A percentile compares a stretch with the other conserved stretches of the same genome.
These are phyloP conservation scores for Clarias laeviceps DNA, from an alignment of 2,797 vertebrate genomes.

Conservation along the genomic window DNA sequence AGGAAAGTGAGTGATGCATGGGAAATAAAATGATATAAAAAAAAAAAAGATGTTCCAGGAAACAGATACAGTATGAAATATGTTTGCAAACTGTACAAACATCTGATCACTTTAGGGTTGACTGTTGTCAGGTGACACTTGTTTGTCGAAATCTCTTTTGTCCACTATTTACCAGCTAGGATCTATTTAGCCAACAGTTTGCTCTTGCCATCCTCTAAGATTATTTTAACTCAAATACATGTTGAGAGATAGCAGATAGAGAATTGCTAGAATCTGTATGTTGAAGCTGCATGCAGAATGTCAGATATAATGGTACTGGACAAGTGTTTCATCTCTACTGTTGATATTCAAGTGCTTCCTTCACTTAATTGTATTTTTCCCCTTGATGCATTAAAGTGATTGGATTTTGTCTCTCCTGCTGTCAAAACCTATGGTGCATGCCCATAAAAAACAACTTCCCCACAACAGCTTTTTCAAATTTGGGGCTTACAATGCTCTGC, in stretches of 20 bases:
- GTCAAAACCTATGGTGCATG: slow-evolving; percentile 60
- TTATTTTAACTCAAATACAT: slow-evolving; percentile 3
- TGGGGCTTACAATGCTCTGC: slow-evolving; percentile 80
- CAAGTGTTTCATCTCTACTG: slow-evolving; percentile 45
- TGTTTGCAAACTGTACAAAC: slow-evolving; percentile 1
- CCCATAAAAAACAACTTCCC: slow-evolving; percentile 63
- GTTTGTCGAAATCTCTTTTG: slow-evolving; percentile 20
- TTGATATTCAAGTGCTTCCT: slow-evolving; percentile 47
- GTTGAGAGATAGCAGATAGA: slow-evolving; percentile 31
- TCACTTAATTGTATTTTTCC: slow-evolving; percentile 58
- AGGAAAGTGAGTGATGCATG: slow-evolving; percentile 7
- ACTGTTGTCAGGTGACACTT: background rate
- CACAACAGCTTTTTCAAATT: slow-evolving; percentile 84
- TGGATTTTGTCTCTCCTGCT: slow-evolving; percentile 65
- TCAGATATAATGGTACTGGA: slow-evolving; percentile 44
- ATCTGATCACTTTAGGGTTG: background rate
- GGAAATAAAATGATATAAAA: slow-evolving; percentile 21
- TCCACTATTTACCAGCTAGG: slow-evolving; percentile 15
- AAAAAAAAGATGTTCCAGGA: background rate
- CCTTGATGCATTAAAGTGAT: slow-evolving; percentile 64
- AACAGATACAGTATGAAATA: slow-evolving; percentile 43
- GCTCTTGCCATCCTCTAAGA: slow-evolving; percentile 8
- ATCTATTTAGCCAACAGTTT: background rate
- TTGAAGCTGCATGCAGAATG: slow-evolving; percentile 20
- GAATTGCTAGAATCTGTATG: background rate